Percentiles rank a stretch among this genome's conserved stretches.
These are phyloP conservation scores for Spheniscus humboldti DNA, from an alignment of 2,797 vertebrate genomes.

Conservation along the genomic window DNA sequence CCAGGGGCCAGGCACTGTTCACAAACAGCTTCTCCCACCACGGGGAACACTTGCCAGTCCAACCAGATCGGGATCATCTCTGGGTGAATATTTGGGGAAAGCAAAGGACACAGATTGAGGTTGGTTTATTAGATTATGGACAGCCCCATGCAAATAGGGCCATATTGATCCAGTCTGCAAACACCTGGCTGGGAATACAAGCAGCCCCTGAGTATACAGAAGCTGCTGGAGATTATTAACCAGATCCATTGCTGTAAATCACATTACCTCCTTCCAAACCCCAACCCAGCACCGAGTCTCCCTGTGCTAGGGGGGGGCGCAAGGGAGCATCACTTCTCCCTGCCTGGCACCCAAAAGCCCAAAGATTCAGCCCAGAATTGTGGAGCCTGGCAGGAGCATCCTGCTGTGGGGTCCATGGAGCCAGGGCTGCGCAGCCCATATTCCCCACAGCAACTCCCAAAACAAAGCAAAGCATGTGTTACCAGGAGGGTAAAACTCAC, in stretches of 20 bases:
- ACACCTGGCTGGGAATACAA: constrained; percentile 68
- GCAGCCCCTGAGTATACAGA: constrained; percentile 61
- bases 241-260: constrained; percentile 60
- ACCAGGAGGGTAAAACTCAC: neutral
- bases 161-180: constrained; percentile 63
- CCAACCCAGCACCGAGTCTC: neutral
- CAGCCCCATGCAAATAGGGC: constrained; percentile 59
- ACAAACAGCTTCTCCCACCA: neutral
- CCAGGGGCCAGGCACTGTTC: neutral
- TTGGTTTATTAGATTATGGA: constrained; percentile 52
- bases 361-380: neutral
- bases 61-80: rapidly evolving
- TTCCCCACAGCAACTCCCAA: neutral
- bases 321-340: neutral
- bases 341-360: rapidly evolving
- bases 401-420: rapidly evolving
- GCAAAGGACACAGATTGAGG: neutral
- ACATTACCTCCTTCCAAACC: constrained; percentile 53
- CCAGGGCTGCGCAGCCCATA: neutral
- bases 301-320: neutral
- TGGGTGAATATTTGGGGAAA: neutral
- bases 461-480: neutral
- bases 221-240: constrained; percentile 68
- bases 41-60: rapidly evolving
- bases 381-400: neutral